Evolutionary conservation across 23 tunicate species (phyloP), one percentile per base, ranked within the genome.

Genomic region (Trididemnum clinides): DNA sequence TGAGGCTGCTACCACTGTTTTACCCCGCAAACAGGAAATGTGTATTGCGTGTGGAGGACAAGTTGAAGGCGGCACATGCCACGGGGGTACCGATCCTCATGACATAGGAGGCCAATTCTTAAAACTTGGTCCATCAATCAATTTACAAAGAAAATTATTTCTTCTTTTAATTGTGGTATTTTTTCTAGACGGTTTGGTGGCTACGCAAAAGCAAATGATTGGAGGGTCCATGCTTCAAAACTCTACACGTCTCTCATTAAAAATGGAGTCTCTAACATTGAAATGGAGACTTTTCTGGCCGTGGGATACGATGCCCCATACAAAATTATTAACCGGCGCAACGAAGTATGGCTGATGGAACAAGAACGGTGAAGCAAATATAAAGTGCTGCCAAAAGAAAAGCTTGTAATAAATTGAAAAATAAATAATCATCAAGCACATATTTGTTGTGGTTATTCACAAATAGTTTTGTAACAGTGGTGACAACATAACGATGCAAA

Each of bases 301-400:
- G 36, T 20, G 7, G 75, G 75, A 6, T 66, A 66, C 75, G 75
- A 66, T 37, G 31, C 37, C n/a, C 75, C 75, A 2, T 66, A 5
- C 12, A 29, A 32, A 20, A 4, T 66, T 37, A 29, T 66, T 23
- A 4, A 5, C 75, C 75, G 75, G 7, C 36, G 75, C 7, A 66
- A 66, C 37, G 75, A 66, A 23, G 75, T 66, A 15, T 66, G 75
- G 75, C 37, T 66, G 12, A 4, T 20, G 75, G 12, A 23, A 66
- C 7, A 31, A 66, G 7, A n/a, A 20, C n/a, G n/a, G n/a, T n/a
- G n/a, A n/a, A n/a, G n/a, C n/a, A n/a, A n/a, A n/a, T n/a, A n/a
- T n/a, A n/a, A n/a, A 59, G 22, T n/a, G 66, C 12, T 44, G 54
- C 15, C 54, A 44, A 44, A 7, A 15, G 15, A 44, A 7, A 44